A percentile compares a stretch with the other conserved stretches of the same genome.
Conservation (phyloP, 1,140 invertebrate species). For the Bombus cullumanus region DNA sequence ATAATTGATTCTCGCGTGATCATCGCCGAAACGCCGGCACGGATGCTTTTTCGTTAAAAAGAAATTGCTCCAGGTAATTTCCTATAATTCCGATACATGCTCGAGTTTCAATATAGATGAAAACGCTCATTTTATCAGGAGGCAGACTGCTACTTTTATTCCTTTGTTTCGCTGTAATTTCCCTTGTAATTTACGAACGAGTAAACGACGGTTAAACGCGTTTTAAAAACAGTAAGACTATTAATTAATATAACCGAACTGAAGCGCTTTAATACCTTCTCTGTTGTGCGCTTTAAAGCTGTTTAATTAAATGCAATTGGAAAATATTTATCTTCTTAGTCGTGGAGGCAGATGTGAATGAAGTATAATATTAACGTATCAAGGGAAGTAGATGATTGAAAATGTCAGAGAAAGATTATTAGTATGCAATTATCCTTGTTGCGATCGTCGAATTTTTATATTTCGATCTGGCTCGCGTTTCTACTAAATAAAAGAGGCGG, state of each 20-base stretch:
- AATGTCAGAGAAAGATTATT: background rate
- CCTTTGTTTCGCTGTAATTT: background rate
- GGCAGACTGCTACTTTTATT: background rate
- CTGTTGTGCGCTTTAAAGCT: background rate
- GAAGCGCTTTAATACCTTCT: background rate
- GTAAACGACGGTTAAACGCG: no score
- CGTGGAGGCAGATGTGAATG: no score
- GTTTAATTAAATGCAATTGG: background rate
- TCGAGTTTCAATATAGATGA: background rate
- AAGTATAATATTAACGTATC: no score
- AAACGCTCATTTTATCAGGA: background rate
- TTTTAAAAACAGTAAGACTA: background rate
- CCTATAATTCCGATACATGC: background rate
- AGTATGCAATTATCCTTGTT: no score
- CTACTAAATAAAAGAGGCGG: no score
- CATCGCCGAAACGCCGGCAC: no score
- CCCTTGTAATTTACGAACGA: background rate
- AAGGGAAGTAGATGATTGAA: no score
- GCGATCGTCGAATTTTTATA: no score
- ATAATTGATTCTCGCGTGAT: background rate
- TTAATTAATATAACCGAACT: background rate
- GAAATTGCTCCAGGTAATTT: background rate
- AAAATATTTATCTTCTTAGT: no score
- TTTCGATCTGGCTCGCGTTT: no score
- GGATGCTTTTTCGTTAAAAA: background rate